Percentiles rank a stretch among this genome's conserved stretches.
Conservation (phyloP, 2,113 vertebrate species). For the Passer montanus region DNA sequence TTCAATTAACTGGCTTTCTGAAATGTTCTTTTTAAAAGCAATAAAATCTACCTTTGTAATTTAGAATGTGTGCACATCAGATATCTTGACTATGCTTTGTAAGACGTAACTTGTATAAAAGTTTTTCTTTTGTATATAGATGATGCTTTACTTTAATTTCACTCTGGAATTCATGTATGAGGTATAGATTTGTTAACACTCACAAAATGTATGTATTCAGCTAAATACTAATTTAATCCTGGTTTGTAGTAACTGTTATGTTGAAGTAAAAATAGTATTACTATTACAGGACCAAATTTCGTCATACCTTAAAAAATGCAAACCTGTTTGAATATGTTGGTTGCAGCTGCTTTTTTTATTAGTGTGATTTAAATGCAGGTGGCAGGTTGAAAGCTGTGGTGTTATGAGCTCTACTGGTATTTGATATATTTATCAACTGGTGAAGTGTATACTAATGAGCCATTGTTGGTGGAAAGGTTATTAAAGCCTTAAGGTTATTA, state of each 20-base stretch:
- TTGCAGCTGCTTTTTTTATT: constrained; percentile 5
- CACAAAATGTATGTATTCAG: neutral
- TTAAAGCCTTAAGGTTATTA: neutral
- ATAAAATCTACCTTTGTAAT: neutral
- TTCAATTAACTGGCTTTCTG: neutral
- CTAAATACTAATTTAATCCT: neutral
- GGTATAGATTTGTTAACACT: neutral
- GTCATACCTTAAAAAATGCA: neutral
- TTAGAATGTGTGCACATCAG: neutral
- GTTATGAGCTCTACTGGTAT: neutral
- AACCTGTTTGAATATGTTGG: neutral
- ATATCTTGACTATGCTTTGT: neutral
- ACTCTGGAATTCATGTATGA: neutral
- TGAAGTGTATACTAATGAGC: neutral
- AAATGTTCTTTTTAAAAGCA: neutral
- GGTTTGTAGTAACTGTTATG: neutral
- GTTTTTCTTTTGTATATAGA: neutral
- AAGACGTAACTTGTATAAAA: neutral
- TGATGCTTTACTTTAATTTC: neutral
- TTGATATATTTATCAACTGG: neutral
- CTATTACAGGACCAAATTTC: neutral
- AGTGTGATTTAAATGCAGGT: neutral
- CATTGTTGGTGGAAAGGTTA: neutral
- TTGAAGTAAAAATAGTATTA: neutral
- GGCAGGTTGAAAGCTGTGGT: neutral